Base-by-base conservation (phyloP, 2,113 vertebrate species). In the Ceratotherium simum region DNA sequence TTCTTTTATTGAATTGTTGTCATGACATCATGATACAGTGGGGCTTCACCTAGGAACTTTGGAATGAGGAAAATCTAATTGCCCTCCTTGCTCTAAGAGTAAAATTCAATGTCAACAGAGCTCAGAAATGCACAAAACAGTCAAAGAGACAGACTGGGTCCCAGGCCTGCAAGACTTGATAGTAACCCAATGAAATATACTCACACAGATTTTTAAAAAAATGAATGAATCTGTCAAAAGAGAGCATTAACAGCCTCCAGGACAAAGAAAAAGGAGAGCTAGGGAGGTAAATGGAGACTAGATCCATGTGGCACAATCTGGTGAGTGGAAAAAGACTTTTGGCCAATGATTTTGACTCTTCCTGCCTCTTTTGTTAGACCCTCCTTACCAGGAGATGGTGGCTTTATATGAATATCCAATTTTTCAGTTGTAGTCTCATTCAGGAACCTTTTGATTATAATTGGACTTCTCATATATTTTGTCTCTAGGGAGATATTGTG, bases 1-100 rank as follows among this genome's bases (percentile, higher is more conserved):
- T 70, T 93, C 48, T 97, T 91, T 95, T 86, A 88, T 92, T 60
- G 90, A 82, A 90, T 79, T 98, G 46, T 85, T 90, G 6, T 75
- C 60, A 95, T 91, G 48, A 80, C 48, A 86, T 89, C 25, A 29
- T 79, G 67, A 70, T 83, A 86, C 29, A 90, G 42, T 78, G 36
- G 31, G 8, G 7, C 17, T 82, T 97, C 62, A 84, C 62, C 18
- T 90, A 67, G 75, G 58, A 85, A 70, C 9, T 90, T 90, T 64
- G 58, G 72, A 94, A 82, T 87, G 80, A 96, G 64, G 67, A 46
- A 96, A 85, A 94, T 91, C 84, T 95, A 81, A 95, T 80, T 90
- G 72, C 17, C 13, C 2, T 93, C 1, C 20, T 17, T 93, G 48
- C 42, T 76, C n/a, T 90, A 82, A 94, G 33, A 98, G 7, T 89